Evolutionary conservation across 2,113 vertebrate genomes (phyloP).

Genomic region (Archilochus colubris): DNA sequence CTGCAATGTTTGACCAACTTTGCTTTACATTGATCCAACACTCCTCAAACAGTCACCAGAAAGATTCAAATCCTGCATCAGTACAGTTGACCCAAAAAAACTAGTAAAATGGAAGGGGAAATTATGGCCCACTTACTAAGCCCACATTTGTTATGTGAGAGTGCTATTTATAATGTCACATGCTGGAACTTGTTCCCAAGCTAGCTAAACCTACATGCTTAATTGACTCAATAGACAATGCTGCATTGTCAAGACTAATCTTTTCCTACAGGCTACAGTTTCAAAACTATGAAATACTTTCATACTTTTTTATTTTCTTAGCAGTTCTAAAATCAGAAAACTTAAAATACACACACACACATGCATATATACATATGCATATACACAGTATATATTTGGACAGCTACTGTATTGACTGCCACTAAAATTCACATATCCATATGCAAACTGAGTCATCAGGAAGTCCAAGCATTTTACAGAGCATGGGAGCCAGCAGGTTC

Average conservation of each 20-base stretch:
- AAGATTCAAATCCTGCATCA: slow-evolving; percentile 44
- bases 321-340: neutral
- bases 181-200: slow-evolving; percentile 76
- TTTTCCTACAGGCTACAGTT: slow-evolving; percentile 67
- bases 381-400: neutral
- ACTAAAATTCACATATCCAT: neutral
- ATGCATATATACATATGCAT: too few relatives aligned
- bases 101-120: slow-evolving; percentile 72
- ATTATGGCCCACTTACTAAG: slow-evolving; percentile 85
- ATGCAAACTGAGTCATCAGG: neutral
- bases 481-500: neutral
- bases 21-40: neutral
- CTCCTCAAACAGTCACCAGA: neutral
- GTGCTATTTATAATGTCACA: slow-evolving; percentile 88
- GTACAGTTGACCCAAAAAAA: slow-evolving; percentile 54
- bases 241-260: slow-evolving; percentile 73
- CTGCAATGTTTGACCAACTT: neutral
- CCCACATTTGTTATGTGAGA: slow-evolving; percentile 80
- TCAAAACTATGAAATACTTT: slow-evolving; percentile 56
- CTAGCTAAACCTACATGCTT: slow-evolving; percentile 79
- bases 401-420: neutral
- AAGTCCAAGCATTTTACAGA: neutral
- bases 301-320: neutral
- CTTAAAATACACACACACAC: neutral
- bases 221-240: slow-evolving; percentile 78